A percentile compares a stretch with the other conserved stretches of the same genome.
These are phyloP conservation scores for Geococcyx californianus DNA, from an alignment of 2,113 vertebrate genomes.

Conservation along the genomic window DNA sequence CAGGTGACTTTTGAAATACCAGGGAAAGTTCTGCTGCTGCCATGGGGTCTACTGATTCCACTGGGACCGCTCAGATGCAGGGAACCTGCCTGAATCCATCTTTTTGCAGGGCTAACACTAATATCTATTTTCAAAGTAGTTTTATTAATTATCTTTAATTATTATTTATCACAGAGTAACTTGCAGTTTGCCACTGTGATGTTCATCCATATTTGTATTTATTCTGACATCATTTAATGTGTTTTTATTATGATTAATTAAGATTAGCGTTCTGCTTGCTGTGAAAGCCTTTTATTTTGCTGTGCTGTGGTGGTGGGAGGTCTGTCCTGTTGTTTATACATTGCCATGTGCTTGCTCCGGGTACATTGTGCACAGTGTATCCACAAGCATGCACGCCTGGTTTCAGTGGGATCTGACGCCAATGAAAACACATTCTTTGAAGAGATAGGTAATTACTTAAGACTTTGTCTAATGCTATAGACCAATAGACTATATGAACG, in stretches of 20 bases:
- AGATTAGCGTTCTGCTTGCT: background rate
- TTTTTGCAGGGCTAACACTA: background rate
- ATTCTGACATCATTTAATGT: background rate
- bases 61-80: background rate
- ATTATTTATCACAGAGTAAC: background rate
- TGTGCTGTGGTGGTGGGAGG: background rate
- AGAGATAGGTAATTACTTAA: conserved; percentile 69
- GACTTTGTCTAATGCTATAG: conserved; percentile 65
- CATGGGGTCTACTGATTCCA: background rate
- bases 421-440: conserved; percentile 71
- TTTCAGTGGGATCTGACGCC: background rate
- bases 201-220: background rate
- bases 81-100: background rate
- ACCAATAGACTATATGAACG: conserved; percentile 54
- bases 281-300: background rate
- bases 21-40: background rate
- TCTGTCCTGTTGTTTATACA: background rate
- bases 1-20: background rate
- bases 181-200: background rate
- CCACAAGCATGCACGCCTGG: background rate
- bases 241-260: background rate
- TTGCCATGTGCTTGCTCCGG: background rate
- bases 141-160: background rate
- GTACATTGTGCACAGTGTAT: background rate
- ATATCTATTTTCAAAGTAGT: background rate